Conservation (phyloP, 1,140 invertebrate species). For the Drosophila athabasca region DNA sequence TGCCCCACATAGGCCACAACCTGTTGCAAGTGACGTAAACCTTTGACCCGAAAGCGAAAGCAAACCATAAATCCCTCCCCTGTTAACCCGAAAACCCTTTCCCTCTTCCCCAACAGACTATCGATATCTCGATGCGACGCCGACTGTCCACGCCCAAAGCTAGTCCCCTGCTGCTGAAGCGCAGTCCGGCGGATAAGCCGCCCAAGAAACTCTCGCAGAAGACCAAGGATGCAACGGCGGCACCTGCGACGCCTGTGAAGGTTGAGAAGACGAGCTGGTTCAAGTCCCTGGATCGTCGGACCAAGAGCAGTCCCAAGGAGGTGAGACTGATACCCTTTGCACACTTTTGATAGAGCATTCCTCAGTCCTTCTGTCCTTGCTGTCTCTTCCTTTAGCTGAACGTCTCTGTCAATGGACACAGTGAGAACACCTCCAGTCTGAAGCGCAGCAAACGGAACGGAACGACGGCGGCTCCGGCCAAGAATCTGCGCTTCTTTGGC, state of each 20-base stretch:
- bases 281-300: conserved; percentile 87
- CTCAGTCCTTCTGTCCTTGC: neutral
- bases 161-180: conserved; percentile 85
- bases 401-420: conserved; percentile 79
- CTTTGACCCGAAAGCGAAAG: conserved; percentile 60
- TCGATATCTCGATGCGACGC: conserved; percentile 86
- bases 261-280: conserved; percentile 86
- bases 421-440: conserved; percentile 84
- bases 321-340: neutral
- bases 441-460: conserved; percentile 82
- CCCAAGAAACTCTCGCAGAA: conserved; percentile 56
- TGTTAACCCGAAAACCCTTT: neutral
- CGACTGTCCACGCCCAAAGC: conserved; percentile 89
- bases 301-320: conserved; percentile 83
- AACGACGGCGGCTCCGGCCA: conserved; percentile 84
- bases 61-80: conserved; percentile 4
- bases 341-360: too few species aligned
- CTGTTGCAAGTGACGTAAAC: conserved; percentile 58
- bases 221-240: conserved; percentile 51
- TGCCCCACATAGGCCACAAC: conserved; percentile 71
- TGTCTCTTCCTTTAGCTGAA: conserved; percentile 40
- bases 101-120: conserved; percentile 40
- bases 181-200: conserved; percentile 72
- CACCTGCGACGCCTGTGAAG: conserved; percentile 42
- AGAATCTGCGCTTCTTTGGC: conserved; percentile 91